Conservation (phyloP, 2,113 vertebrate genomes). For the Callipepla californica region DNA sequence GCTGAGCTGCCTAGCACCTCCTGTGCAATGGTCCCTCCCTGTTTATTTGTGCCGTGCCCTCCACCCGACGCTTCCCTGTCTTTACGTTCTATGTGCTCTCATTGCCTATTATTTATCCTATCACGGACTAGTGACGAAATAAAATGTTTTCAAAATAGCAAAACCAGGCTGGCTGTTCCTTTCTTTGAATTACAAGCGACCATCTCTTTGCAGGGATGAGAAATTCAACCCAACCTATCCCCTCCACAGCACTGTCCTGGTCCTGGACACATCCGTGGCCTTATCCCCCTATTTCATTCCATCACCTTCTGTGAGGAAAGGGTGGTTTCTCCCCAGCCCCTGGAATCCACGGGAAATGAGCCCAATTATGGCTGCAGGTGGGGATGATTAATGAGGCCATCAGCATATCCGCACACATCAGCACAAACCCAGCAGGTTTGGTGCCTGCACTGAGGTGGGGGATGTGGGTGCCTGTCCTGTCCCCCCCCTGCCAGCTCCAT, state of each 20-base stretch:
- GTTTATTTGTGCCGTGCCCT: background rate
- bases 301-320: background rate
- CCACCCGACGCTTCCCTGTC: background rate
- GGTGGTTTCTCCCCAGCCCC: background rate
- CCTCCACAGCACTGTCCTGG: rapidly evolving
- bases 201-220: background rate
- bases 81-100: constrained; percentile 14
- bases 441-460: background rate
- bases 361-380: background rate
- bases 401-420: background rate
- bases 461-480: background rate
- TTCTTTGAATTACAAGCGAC: background rate
- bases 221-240: background rate
- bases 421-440: rapidly evolving
- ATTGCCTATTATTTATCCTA: constrained; percentile 79
- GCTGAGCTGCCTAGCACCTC: background rate
- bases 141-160: constrained; percentile 76
- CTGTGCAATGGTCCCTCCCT: rapidly evolving
- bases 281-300: rapidly evolving
- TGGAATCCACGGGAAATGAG: background rate
- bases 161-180: background rate
- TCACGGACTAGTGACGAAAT: constrained; percentile 74
- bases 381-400: background rate
- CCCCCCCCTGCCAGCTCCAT: background rate
- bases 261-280: rapidly evolving